Conservation (phyloP, 2,888 invertebrate genomes). For the Ochropleura leucogaster region DNA sequence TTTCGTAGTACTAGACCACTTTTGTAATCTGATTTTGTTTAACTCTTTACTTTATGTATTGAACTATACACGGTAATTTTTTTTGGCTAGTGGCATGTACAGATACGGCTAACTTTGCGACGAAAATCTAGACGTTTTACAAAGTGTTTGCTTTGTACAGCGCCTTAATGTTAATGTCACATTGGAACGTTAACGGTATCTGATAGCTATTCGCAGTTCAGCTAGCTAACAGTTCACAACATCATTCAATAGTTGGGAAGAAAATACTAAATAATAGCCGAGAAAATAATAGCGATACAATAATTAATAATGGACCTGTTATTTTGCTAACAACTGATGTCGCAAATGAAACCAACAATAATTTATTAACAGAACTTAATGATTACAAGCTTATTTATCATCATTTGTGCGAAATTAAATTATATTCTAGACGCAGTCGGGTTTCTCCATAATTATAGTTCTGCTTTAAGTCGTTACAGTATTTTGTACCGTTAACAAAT, state of each 20-base stretch:
- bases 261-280: not conserved
- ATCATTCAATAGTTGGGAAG: not conserved
- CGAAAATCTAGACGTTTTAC: too few species aligned
- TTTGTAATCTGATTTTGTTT: too few species aligned
- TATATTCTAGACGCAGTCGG: not conserved
- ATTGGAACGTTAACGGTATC: not conserved
- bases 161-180: too few species aligned
- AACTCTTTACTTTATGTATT: too few species aligned
- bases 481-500: not conserved
- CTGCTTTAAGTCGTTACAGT: not conserved
- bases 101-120: too few species aligned
- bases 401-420: conserved; percentile 16
- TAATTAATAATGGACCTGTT: not conserved
- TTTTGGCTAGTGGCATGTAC: too few species aligned
- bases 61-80: too few species aligned
- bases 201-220: not conserved
- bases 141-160: too few species aligned
- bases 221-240: not conserved
- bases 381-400: not conserved
- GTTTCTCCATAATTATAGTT: conserved; percentile 22
- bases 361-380: not conserved
- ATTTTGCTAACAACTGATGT: conserved; percentile 12
- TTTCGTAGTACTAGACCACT: too few species aligned
- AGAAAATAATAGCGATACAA: not conserved
- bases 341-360: conserved; percentile 5